phyloP scores from a whole-genome alignment of 1,140 invertebrate species.

The Papilio dardanus region DNA sequence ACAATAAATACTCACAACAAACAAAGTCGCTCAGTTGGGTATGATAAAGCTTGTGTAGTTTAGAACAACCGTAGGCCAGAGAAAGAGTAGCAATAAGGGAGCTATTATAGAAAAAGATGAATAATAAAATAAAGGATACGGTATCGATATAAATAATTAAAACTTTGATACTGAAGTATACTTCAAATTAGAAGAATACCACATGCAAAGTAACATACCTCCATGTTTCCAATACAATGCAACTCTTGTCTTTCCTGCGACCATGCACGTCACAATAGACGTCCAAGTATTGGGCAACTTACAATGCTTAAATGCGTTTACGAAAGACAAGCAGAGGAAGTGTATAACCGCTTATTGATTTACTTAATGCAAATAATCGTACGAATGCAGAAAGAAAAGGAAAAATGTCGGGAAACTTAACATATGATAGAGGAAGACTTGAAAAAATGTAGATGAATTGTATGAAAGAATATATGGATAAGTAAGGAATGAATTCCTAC shows the following conservation, averaged over 20 bases:
- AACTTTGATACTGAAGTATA: neutral
- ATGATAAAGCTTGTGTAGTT: neutral
- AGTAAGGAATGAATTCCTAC: neutral
- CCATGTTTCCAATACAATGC: slow-evolving; percentile 28
- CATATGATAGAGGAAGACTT: neutral
- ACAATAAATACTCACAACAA: neutral
- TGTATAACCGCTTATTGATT: slow-evolving; percentile 17
- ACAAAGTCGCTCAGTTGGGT: neutral
- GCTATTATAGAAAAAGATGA: neutral
- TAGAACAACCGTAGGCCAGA: neutral
- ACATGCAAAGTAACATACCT: slow-evolving; percentile 8
- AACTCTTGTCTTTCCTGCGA: slow-evolving; percentile 21
- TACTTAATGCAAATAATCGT: neutral
- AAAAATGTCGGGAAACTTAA: neutral
- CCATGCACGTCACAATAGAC: slow-evolving; percentile 26
- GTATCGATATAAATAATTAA: neutral
- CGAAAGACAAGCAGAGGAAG: slow-evolving; percentile 26
- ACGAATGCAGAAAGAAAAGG: neutral
- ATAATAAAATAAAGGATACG: neutral
- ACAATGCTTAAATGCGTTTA: slow-evolving; percentile 27
- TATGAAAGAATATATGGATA: neutral
- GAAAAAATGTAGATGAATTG: neutral
- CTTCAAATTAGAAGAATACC: neutral
- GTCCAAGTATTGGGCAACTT: slow-evolving; percentile 15
- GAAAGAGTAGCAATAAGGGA: neutral